Base-by-base conservation (phyloP, 2,797 vertebrate species). In the Selene dorsalis region DNA sequence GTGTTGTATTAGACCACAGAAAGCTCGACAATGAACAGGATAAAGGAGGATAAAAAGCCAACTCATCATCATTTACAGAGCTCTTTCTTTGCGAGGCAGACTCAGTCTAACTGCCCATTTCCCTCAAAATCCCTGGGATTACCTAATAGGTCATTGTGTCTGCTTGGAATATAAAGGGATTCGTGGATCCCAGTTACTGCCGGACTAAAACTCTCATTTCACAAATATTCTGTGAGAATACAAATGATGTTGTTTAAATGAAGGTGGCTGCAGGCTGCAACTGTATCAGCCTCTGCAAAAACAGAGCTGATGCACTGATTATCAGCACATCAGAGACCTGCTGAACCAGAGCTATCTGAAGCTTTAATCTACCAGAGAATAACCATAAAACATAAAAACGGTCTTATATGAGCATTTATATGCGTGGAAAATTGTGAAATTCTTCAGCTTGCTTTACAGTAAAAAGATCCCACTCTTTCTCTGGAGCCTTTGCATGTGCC, bases 131-230 rank as follows among this genome's bases (percentile, higher is more conserved):
- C 93, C 92, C 86, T 16, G 8, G 87, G 94, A 94, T 94, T 94
- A 94, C 89, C 89, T 89, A 91, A 94, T 93, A 94, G 93, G 93
- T 94, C 93, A 93, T 84, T 45, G 82, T 83, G 82, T 82, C 87
- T 91, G 90, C 80, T 75, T 58, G 80, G 88, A 86, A 93, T 90
- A 89, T 76, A 81, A 84, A 83, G 69, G 74, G 77, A 87, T 85
- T 75, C 63, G 0, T 53, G 61, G 50, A 74, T 75, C 79, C 47
- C 63, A 79, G 82, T 38, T 61, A 71, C 59, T 56, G 72, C 70
- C 32, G 59, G 32, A 73, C 63, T 60, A 30, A 85, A 79, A 83
- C 57, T 58, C 73, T 71, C 38, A 83, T 84, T 84, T 85, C 28
- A 73, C 69, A 78, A 72, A 74, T 82, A 68, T 80, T 86, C 79